These are phyloP conservation scores for Tokudaia tokunoshimensis DNA, from an alignment of 2,797 vertebrate species.

Conservation along the genomic window DNA sequence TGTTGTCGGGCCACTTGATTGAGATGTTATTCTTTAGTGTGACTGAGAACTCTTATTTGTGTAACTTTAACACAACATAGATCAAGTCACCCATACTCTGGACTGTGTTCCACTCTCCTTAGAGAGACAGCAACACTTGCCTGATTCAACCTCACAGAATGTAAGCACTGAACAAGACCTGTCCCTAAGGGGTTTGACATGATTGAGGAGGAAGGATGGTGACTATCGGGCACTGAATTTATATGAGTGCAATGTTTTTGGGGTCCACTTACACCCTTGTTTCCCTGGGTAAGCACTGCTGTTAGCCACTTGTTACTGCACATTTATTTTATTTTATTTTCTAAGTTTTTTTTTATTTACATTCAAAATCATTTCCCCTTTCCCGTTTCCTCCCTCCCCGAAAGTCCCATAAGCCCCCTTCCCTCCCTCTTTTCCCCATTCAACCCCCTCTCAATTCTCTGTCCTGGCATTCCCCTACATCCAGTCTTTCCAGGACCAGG, in stretches of 20 bases:
- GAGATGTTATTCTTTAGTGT: background rate
- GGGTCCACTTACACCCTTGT: background rate
- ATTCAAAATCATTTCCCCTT: too few relatives aligned
- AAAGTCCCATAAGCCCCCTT: too few relatives aligned
- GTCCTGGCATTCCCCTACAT: too few relatives aligned
- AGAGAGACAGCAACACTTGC: background rate
- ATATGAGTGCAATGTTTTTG: background rate
- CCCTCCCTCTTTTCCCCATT: too few relatives aligned
- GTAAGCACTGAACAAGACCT: background rate
- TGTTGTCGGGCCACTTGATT: too few relatives aligned
- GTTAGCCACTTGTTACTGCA: background rate
- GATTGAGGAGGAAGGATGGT: background rate
- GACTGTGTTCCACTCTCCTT: fast-evolving
- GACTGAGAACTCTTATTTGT: background rate
- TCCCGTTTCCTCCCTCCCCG: too few relatives aligned
- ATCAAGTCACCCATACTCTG: background rate
- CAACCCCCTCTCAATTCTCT: too few relatives aligned
- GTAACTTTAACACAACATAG: background rate
- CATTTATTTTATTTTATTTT: too few relatives aligned
- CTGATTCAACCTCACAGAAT: too few relatives aligned
- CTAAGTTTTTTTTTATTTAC: too few relatives aligned
- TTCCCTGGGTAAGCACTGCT: background rate
- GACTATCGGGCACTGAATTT: background rate
- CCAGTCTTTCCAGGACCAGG: too few relatives aligned
- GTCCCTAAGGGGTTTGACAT: background rate